Percentiles rank a stretch among this genome's conserved stretches.
Evolutionary conservation across 1,140 invertebrate species (phyloP).

Genomic region (Drosophila quadrilineata): DNA sequence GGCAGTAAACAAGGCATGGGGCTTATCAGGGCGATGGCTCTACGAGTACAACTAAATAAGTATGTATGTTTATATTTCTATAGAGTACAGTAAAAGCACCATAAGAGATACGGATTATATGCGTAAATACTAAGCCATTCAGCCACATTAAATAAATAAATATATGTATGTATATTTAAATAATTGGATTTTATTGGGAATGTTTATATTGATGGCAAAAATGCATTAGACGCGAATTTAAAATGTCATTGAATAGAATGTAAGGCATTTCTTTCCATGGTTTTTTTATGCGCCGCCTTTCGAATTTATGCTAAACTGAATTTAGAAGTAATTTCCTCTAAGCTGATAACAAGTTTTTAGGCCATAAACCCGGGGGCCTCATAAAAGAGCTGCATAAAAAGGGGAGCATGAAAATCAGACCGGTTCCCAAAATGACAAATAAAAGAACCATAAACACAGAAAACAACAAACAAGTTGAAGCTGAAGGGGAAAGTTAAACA

Average conservation of each 20-base stretch:
- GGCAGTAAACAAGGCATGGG: conserved; percentile 23
- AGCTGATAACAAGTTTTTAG: conserved; percentile 11
- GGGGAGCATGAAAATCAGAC: conserved; percentile 10
- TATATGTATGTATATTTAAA: conserved; percentile 8
- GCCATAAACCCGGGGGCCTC: not conserved
- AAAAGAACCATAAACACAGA: too few relatives aligned
- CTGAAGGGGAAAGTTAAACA: conserved; percentile 68
- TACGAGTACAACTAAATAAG: not conserved
- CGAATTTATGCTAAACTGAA: conserved; percentile 35
- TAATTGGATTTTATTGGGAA: too few relatives aligned
- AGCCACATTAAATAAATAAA: not conserved
- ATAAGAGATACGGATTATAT: too few relatives aligned
- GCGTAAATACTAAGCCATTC: conserved; percentile 28
- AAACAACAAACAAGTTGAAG: too few relatives aligned
- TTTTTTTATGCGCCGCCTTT: conserved; percentile 10
- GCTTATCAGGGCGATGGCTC: conserved; percentile 18
- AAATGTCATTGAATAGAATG: not conserved
- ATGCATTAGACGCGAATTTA: conserved; percentile 15
- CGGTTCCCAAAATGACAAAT: conserved; percentile 40
- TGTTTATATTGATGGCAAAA: conserved; percentile 11
- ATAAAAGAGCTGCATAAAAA: not conserved
- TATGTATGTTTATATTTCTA: not conserved
- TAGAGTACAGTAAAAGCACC: not conserved
- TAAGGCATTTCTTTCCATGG: not conserved
- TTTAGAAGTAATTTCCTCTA: conserved; percentile 12